Evolutionary conservation across 2,888 invertebrate genomes (phyloP), one percentile per base, ranked within the genome.

Genomic region (Acrobasis suavella): DNA sequence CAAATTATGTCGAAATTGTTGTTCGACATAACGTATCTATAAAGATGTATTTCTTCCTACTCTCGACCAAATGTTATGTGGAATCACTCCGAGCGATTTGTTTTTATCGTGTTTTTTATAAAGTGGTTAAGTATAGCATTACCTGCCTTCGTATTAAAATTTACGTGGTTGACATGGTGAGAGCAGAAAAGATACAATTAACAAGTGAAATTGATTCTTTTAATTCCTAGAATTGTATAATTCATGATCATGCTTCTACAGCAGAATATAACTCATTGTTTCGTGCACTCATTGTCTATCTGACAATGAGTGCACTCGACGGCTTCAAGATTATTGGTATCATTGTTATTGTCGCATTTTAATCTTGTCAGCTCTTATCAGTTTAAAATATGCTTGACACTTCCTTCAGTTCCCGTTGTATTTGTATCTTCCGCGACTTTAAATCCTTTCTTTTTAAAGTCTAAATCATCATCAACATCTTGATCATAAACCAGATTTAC

Each of bases 1-100:
- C 66, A 64, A 63, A 60, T 55, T 58, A 62, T 67, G 65, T 58
- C 51, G 66, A 63, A 66, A 67, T n/a, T n/a, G n/a, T n/a, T n/a
- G n/a, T n/a, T n/a, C n/a, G n/a, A n/a, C n/a, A n/a, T n/a, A n/a
- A n/a, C n/a, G n/a, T n/a, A n/a, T n/a, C n/a, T n/a, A n/a, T n/a
- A n/a, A n/a, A n/a, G n/a, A n/a, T n/a, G n/a, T n/a, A n/a, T n/a
- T n/a, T n/a, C n/a, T n/a, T n/a, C n/a, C n/a, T n/a, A n/a, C n/a
- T n/a, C n/a, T n/a, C n/a, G n/a, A n/a, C n/a, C n/a, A n/a, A n/a
- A n/a, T n/a, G n/a, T n/a, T n/a, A n/a, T n/a, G n/a, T n/a, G n/a
- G n/a, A n/a, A n/a, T n/a, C n/a, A n/a, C n/a, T n/a, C n/a, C n/a
- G n/a, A 8, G 32, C 32, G 32, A 32, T 32, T 32, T 32, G 32